A percentile compares a stretch with the other conserved stretches of the same genome.
Evolutionary conservation across 2,113 vertebrate species (phyloP).

Genomic region (Mungos mungo): DNA sequence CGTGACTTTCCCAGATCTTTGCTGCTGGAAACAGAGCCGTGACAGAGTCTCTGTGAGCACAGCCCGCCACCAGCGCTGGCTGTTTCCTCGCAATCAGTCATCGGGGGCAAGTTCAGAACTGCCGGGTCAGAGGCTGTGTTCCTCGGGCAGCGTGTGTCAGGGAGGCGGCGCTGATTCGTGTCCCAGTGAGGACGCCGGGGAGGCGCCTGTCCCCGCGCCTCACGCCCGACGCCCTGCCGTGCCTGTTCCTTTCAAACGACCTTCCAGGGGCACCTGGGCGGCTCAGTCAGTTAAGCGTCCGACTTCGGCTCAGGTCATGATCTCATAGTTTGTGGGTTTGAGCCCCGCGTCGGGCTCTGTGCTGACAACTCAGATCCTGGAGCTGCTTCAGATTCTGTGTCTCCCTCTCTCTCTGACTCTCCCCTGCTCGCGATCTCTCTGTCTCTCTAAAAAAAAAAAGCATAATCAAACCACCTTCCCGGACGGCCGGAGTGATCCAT

Average conservation of each 20-base stretch:
- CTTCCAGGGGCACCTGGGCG: neutral
- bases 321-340: too few relatives aligned
- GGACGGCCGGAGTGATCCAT: too few relatives aligned
- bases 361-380: too few relatives aligned
- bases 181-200: neutral
- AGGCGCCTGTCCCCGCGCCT: rapidly evolving
- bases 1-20: neutral
- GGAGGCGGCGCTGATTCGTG: too few relatives aligned
- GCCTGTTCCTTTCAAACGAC: neutral
- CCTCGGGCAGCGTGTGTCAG: rapidly evolving
- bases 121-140: neutral
- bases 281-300: too few relatives aligned
- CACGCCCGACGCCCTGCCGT: rapidly evolving
- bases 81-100: rapidly evolving
- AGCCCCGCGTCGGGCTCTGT: too few relatives aligned
- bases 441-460: too few relatives aligned
- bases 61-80: rapidly evolving
- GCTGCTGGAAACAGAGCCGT: rapidly evolving
- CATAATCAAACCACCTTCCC: too few relatives aligned
- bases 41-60: neutral
- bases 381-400: too few relatives aligned
- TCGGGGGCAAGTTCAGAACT: neutral
- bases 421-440: too few relatives aligned
- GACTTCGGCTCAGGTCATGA: too few relatives aligned
- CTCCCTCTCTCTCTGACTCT: too few relatives aligned